These are phyloP conservation scores for Xylota segnis DNA, from an alignment of 2,888 invertebrate species.

Conservation along the genomic window DNA sequence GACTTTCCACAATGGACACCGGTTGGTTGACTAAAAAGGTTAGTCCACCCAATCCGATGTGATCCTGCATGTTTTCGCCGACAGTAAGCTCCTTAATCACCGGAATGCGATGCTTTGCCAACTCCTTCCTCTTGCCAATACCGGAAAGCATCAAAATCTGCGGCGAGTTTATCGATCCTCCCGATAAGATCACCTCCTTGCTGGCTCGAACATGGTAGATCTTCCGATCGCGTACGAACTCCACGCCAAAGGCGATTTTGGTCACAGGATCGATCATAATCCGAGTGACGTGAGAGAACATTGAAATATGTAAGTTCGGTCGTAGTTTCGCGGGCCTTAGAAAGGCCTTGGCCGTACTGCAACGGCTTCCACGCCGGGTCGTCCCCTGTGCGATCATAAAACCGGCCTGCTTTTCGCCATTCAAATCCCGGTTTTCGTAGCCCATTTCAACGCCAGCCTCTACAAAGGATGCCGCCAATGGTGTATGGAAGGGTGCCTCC, in stretches of 20 bases:
- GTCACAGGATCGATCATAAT: conserved; percentile 90
- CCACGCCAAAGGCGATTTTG: conserved; percentile 92
- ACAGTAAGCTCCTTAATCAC: conserved; percentile 92
- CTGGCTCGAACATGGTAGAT: conserved; percentile 90
- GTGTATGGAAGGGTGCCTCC: conserved; percentile 95
- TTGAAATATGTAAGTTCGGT: conserved; percentile 93
- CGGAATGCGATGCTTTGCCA: conserved; percentile 91
- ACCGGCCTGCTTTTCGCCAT: conserved; percentile 94
- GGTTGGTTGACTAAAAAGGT: conserved; percentile 92
- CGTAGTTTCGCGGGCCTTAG: conserved; percentile 91
- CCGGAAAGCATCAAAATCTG: conserved; percentile 97
- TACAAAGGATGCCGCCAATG: conserved; percentile 92
- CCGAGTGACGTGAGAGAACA: conserved; percentile 92
- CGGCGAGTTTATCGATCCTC: conserved; percentile 96
- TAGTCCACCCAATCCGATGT: conserved; percentile 93
- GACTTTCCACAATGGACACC: conserved; percentile 91
- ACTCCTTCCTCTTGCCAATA: conserved; percentile 90
- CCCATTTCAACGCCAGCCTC: conserved; percentile 93
- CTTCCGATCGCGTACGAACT: conserved; percentile 91
- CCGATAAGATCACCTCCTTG: conserved; percentile 95
- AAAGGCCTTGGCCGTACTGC: conserved; percentile 95
- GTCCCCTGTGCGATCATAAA: conserved; percentile 96
- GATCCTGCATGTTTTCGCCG: conserved; percentile 95
- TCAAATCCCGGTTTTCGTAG: conserved; percentile 93
- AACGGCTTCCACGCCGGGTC: conserved; percentile 91